These are phyloP conservation scores for Camponotus fellah DNA, from an alignment of 2,888 invertebrate genomes.

Conservation along the genomic window DNA sequence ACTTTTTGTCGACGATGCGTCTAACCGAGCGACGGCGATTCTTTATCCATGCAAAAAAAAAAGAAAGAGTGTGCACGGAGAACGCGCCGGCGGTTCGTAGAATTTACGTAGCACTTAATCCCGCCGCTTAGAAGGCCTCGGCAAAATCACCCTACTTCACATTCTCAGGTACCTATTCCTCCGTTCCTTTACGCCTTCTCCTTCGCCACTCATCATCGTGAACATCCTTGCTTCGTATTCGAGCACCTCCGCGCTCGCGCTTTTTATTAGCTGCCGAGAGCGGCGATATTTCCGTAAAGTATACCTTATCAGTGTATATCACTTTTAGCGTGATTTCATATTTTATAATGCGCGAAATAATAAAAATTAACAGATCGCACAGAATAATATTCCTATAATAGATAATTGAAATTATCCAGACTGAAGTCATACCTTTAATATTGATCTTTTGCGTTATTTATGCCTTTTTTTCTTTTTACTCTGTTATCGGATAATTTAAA, in stretches of 20 bases:
- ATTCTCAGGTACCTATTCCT: constrained; percentile 74
- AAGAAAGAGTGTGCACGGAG: constrained; percentile 66
- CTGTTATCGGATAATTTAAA: background rate
- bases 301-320: constrained; percentile 24
- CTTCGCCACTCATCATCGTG: constrained; percentile 68
- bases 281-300: constrained; percentile 22
- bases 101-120: constrained; percentile 86
- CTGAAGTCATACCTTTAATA: background rate
- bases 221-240: constrained; percentile 59
- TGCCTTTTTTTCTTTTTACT: background rate
- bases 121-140: constrained; percentile 82
- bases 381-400: background rate
- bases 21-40: constrained; percentile 79
- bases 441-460: background rate
- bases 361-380: background rate
- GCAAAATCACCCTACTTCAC: constrained; percentile 79
- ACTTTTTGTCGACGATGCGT: constrained; percentile 69
- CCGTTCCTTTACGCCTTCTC: constrained; percentile 51
- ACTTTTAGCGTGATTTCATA: background rate
- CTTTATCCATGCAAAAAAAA: constrained; percentile 79
- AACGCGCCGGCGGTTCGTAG: constrained; percentile 71
- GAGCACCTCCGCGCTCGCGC: constrained; percentile 55
- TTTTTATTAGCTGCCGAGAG: constrained; percentile 54
- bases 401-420: background rate
- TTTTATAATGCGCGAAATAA: background rate